Percentiles rank a stretch among this genome's conserved stretches.
phyloP scores from a whole-genome alignment of 1,140 invertebrate genomes.

The Lerema accius region DNA sequence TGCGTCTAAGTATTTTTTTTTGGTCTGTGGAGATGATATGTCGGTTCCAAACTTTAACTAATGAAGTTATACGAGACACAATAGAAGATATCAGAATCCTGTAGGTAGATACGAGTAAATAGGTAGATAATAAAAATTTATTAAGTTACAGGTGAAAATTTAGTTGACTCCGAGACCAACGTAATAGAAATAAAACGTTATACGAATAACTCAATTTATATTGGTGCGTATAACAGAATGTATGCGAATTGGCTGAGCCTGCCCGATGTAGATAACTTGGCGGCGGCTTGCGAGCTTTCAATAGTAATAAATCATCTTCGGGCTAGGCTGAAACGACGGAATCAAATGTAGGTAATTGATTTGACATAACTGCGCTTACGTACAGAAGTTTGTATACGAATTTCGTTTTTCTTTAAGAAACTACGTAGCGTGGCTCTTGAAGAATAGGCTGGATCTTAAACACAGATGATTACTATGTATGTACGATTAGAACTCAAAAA shows the following conservation, averaged over 20 bases:
- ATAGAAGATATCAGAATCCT: too few relatives aligned
- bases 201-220: constrained; percentile 7
- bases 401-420: too few relatives aligned
- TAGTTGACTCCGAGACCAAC: not conserved
- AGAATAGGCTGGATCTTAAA: too few relatives aligned
- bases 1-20: too few relatives aligned
- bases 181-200: not conserved
- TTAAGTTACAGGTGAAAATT: not conserved
- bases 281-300: constrained; percentile 4
- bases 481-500: too few relatives aligned
- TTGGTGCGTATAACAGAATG: constrained; percentile 1
- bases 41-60: too few relatives aligned
- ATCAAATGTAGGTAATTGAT: constrained; percentile 1
- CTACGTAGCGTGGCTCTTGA: too few relatives aligned
- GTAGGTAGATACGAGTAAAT: too few relatives aligned
- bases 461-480: too few relatives aligned
- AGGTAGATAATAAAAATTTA: too few relatives aligned
- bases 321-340: not conserved
- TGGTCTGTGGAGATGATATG: too few relatives aligned
- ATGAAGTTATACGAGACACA: too few relatives aligned
- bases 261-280: constrained; percentile 11
- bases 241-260: constrained; percentile 14
- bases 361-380: not conserved
- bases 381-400: not conserved
- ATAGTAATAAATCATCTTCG: constrained; percentile 23